Conservation (phyloP, 2,113 vertebrate genomes). For the Machaerirhynchus nigripectus region DNA sequence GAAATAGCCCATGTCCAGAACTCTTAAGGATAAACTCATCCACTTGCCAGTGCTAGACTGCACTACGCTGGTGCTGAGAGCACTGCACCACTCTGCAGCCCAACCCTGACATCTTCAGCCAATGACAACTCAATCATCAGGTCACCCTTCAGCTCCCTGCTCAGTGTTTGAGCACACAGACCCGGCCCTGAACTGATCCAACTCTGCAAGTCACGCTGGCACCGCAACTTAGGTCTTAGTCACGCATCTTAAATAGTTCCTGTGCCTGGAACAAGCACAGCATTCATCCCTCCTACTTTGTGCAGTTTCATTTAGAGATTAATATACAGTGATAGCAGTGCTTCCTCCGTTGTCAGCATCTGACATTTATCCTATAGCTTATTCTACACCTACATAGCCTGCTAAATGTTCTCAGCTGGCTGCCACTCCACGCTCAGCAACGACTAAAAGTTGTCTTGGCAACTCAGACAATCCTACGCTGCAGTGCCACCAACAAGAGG, state of each 20-base stretch:
- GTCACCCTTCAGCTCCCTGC: background rate
- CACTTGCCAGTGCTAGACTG: background rate
- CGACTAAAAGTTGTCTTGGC: background rate
- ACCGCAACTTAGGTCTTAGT: background rate
- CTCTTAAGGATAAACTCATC: background rate
- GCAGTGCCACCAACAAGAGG: background rate
- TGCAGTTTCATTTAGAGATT: background rate
- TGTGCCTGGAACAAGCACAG: background rate
- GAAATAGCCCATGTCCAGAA: background rate
- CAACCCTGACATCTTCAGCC: background rate
- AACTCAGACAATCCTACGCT: background rate
- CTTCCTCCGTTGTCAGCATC: background rate
- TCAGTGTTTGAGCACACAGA: background rate
- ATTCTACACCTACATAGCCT: background rate
- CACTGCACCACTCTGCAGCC: background rate
- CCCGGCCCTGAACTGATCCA: background rate
- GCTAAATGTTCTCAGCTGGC: background rate
- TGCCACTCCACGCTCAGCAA: background rate
- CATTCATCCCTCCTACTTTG: background rate
- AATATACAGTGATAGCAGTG: background rate
- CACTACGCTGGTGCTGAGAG: background rate
- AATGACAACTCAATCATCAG: background rate
- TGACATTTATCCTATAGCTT: slow-evolving; percentile 27
- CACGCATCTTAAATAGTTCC: background rate
- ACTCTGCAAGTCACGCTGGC: background rate